Percentiles rank a stretch among this genome's conserved stretches.
Evolutionary conservation across 2,797 vertebrate genomes (phyloP).

Genomic region (Carduelis carduelis): DNA sequence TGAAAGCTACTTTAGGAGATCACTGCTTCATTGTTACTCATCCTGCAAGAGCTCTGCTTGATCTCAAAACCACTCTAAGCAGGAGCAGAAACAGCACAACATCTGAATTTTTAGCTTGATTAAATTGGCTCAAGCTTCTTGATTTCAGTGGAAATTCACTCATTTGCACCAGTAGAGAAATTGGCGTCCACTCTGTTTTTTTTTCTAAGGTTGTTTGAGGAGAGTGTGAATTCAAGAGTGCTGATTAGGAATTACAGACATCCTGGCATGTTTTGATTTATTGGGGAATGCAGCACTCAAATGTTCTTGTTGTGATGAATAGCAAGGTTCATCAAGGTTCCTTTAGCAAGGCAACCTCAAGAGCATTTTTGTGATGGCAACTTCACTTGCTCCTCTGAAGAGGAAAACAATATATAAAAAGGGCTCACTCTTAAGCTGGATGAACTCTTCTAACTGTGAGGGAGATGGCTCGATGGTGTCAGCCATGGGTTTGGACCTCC

Average conservation of each 20-base stretch:
- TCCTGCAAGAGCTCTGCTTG: not conserved
- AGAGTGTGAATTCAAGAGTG: not conserved
- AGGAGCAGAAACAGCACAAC: not conserved
- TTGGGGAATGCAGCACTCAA: not conserved
- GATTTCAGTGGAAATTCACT: not conserved
- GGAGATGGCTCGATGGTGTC: not conserved
- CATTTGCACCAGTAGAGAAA: not conserved
- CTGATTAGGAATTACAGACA: not conserved
- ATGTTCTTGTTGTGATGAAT: not conserved
- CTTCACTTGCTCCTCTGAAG: not conserved
- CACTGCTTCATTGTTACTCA: not conserved
- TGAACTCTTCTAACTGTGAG: not conserved
- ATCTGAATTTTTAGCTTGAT: not conserved
- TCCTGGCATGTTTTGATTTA: not conserved
- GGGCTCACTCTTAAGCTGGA: not conserved
- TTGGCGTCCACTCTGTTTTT: not conserved
- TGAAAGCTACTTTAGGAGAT: not conserved
- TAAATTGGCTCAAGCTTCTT: not conserved
- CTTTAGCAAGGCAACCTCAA: not conserved
- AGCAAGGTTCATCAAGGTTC: not conserved
- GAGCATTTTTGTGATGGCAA: not conserved
- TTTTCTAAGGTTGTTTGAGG: not conserved
- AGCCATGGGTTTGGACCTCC: not conserved
- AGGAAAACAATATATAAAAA: not conserved
- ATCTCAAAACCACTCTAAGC: not conserved